These are phyloP conservation scores for Thaumatotibia leucotreta DNA, from an alignment of 1,140 invertebrate genomes.

Conservation along the genomic window DNA sequence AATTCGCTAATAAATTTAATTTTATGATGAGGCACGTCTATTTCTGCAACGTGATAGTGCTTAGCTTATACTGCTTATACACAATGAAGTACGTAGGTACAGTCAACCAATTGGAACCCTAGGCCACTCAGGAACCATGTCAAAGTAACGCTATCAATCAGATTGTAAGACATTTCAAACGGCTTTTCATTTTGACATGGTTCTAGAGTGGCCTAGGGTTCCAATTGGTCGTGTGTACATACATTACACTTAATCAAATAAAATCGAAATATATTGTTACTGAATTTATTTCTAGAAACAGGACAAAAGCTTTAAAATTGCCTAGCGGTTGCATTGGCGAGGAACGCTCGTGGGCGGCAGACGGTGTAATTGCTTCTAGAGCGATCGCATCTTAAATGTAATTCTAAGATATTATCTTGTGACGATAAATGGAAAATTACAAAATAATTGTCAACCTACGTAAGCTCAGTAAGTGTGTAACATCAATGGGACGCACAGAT, in stretches of 20 bases:
- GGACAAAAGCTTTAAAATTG: neutral
- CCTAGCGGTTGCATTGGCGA: neutral
- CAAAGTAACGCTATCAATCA: too few relatives aligned
- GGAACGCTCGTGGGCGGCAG: slow-evolving; percentile 20
- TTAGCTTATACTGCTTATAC: too few relatives aligned
- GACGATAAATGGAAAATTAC: slow-evolving; percentile 19
- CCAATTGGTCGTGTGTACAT: too few relatives aligned
- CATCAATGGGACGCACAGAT: too few relatives aligned
- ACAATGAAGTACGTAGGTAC: too few relatives aligned
- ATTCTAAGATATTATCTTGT: slow-evolving; percentile 33
- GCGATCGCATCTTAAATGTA: slow-evolving; percentile 16
- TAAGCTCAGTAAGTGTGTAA: neutral
- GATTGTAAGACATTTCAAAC: too few relatives aligned
- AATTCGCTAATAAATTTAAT: too few relatives aligned
- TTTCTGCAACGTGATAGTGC: neutral
- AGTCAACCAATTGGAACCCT: too few relatives aligned
- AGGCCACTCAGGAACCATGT: too few relatives aligned
- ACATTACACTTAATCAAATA: neutral
- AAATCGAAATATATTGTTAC: neutral
- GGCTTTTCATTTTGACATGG: too few relatives aligned
- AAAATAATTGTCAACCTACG: neutral
- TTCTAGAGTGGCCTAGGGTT: too few relatives aligned
- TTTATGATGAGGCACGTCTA: neutral
- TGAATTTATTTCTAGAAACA: neutral
- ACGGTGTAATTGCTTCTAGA: slow-evolving; percentile 31